Evolutionary conservation across 2,797 vertebrate genomes (phyloP).

Genomic region (Lithobates pipiens): DNA sequence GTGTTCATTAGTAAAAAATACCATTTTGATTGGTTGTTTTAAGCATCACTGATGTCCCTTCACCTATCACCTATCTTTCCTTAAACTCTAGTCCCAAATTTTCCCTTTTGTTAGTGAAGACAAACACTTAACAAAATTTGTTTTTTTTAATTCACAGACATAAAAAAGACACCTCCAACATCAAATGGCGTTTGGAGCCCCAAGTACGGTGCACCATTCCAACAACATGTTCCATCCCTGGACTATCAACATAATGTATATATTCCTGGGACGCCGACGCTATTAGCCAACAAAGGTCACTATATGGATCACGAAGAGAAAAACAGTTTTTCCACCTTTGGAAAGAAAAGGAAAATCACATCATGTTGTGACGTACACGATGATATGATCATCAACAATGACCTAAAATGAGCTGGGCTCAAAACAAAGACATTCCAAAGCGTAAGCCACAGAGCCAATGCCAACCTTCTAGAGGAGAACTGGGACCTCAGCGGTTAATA

Average conservation of each 20-base stretch:
- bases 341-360: conserved; percentile 88
- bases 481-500: conserved; percentile 42
- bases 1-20: too few relatives aligned
- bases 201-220: conserved; percentile 82
- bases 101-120: not conserved
- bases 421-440: not conserved
- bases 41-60: too few relatives aligned
- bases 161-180: conserved; percentile 81
- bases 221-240: conserved; percentile 76
- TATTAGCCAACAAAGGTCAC: conserved; percentile 80
- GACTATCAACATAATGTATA: conserved; percentile 95
- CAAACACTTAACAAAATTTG: not conserved
- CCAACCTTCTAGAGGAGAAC: conserved; percentile 12
- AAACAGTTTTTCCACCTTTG: conserved; percentile 93
- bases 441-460: conserved; percentile 5
- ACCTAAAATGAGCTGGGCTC: conserved; percentile 73
- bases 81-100: not conserved
- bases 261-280: conserved; percentile 87
- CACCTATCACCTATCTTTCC: not conserved
- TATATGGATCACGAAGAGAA: conserved; percentile 83
- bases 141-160: conserved; percentile 73
- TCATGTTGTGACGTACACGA: conserved; percentile 83
- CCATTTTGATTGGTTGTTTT: not conserved
- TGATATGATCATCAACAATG: conserved; percentile 87
- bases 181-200: conserved; percentile 84